These are phyloP conservation scores for Athalia cordata DNA, from an alignment of 2,888 invertebrate genomes.

Conservation along the genomic window DNA sequence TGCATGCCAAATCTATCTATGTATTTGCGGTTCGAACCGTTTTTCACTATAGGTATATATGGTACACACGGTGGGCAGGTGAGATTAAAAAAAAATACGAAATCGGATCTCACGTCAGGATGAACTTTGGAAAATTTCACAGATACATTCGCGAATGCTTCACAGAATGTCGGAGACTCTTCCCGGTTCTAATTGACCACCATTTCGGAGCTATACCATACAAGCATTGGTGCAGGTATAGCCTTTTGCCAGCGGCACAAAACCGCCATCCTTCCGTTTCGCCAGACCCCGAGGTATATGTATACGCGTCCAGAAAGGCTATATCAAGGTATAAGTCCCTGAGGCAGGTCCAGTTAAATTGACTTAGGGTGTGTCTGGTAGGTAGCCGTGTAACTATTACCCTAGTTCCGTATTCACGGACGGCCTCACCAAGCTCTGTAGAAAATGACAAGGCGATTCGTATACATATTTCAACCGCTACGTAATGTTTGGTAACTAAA, in stretches of 20 bases:
- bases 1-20: no score
- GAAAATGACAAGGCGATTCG: no score
- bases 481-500: no score
- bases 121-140: background rate
- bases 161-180: no score
- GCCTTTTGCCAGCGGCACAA: conserved; percentile 26
- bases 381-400: conserved; percentile 26
- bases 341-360: conserved; percentile 36
- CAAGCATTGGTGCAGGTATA: background rate
- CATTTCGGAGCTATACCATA: conserved; percentile 16
- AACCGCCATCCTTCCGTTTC: conserved; percentile 2
- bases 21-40: no score
- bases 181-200: conserved; percentile 29
- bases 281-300: background rate
- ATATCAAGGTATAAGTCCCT: background rate
- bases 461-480: no score
- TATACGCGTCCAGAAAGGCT: conserved; percentile 27
- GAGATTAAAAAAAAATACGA: no score
- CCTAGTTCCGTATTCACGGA: conserved; percentile 8
- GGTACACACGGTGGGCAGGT: no score
- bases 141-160: background rate
- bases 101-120: background rate
- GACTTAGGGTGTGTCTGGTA: conserved; percentile 35
- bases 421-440: background rate
- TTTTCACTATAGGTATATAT: no score